Percentiles rank a stretch among this genome's conserved stretches.
Evolutionary conservation across 2,113 vertebrate species (phyloP).

Genomic region (Solenodon paradoxus): DNA sequence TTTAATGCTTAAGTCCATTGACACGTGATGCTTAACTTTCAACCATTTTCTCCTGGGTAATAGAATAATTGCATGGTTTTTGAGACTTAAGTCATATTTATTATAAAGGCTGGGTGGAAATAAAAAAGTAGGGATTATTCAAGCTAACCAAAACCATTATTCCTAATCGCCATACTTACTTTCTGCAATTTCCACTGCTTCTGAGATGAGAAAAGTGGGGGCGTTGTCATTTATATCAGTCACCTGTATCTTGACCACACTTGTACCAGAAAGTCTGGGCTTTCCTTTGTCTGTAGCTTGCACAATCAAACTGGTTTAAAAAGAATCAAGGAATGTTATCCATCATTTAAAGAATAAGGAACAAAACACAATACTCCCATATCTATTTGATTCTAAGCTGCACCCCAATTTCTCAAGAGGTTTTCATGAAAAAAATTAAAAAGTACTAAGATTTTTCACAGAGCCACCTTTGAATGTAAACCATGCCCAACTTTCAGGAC

Average conservation of each 20-base stretch:
- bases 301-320: slow-evolving; percentile 87
- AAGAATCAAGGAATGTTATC: slow-evolving; percentile 49
- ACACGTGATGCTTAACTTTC: not conserved
- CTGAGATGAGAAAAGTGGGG: slow-evolving; percentile 85
- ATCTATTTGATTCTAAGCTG: too few species aligned
- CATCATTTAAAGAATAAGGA: slow-evolving; percentile 31
- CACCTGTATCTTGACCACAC: slow-evolving; percentile 87
- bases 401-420: too few species aligned
- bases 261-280: slow-evolving; percentile 86
- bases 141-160: not conserved
- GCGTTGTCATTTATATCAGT: slow-evolving; percentile 93
- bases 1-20: not conserved
- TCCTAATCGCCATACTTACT: slow-evolving; percentile 83
- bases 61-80: not conserved
- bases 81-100: not conserved
- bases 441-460: too few species aligned
- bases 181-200: slow-evolving; percentile 87
- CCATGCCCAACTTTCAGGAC: too few species aligned
- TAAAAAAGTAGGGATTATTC: not conserved
- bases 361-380: too few species aligned
- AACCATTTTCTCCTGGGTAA: not conserved
- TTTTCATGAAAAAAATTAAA: too few species aligned
- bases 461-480: too few species aligned
- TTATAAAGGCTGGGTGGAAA: not conserved
- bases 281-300: slow-evolving; percentile 90